A percentile compares a stretch with the other conserved stretches of the same genome.
Evolutionary conservation across 2,888 invertebrate species (phyloP).

Genomic region (Ommatoiulus sabulosus): DNA sequence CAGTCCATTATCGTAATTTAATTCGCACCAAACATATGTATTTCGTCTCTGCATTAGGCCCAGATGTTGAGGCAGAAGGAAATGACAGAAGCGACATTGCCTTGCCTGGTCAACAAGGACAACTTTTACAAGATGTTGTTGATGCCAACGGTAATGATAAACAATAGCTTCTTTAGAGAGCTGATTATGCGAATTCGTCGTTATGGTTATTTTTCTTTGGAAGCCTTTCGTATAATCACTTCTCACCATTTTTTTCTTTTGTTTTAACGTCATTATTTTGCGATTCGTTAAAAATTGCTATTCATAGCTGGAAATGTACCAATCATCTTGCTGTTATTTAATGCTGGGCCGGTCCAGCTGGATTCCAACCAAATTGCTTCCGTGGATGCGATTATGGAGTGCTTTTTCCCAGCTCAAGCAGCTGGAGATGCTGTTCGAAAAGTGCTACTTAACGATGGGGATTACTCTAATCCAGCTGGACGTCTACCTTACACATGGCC

Average conservation of each 20-base stretch:
- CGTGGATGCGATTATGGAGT: conserved; percentile 56
- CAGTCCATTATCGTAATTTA: no score
- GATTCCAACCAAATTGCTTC: conserved; percentile 31
- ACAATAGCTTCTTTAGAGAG: neutral
- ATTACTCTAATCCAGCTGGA: conserved; percentile 56
- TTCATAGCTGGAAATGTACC: conserved; percentile 53
- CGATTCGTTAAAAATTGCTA: neutral
- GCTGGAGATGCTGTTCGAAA: conserved; percentile 57
- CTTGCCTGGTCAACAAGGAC: conserved; percentile 58
- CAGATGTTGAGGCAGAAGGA: conserved; percentile 56
- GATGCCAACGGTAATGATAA: conserved; percentile 12
- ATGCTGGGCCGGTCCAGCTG: conserved; percentile 56
- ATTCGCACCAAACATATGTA: neutral
- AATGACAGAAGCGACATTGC: conserved; percentile 56
- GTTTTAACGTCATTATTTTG: neutral
- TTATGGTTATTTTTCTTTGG: neutral
- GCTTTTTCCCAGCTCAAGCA: conserved; percentile 58
- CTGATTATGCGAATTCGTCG: neutral
- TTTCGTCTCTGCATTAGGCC: conserved; percentile 19
- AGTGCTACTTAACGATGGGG: conserved; percentile 56
- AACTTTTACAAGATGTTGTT: conserved; percentile 57
- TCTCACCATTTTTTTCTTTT: no score
- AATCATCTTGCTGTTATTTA: conserved; percentile 56
- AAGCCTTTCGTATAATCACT: no score
- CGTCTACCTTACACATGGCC: conserved; percentile 59